Base-by-base conservation (phyloP, 2,113 vertebrate species). In the Lophotis ruficrista region DNA sequence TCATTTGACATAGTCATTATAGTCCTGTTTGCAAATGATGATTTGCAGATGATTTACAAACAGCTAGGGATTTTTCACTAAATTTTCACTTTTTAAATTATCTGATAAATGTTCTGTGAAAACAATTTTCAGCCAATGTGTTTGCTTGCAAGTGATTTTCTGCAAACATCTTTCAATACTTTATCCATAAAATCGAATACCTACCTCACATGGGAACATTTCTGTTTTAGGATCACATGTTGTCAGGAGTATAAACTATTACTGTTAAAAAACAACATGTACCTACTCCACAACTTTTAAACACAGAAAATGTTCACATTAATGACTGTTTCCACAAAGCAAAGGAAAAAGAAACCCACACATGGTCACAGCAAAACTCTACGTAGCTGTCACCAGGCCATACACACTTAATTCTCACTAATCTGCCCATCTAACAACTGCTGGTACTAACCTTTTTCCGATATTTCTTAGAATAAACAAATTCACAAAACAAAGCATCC, bases 1-100 rank as follows among this genome's bases (percentile, higher is more conserved):
- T 96, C 94, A 93, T 92, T 93, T 96, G 94, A 92, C 88, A 94
- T 77, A 94, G 83, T 81, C 83, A 78, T 96, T 94, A 93, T 93
- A 93, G 77, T 96, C 89, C 92, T 90, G 95, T 97, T 97, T 94
- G 94, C 80, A 96, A 96, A 97, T 94, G 92, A 93, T 89, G 89
- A 97, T 96, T 97, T 97, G 95, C 94, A 96, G 92, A 95, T 96
- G 92, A 94, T 96, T 97, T 97, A 96, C 83, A 96, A 96, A 96
- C 80, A 97, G 94, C 90, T 87, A 90, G 57, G 89, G 94, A 92
- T 95, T 96, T 97, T 97, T 96, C 96, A 96, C 83, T 97, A 95
- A 96, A 95, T 96, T 97, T 96, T 95, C 95, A 94, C 95, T 93
- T 94, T 97, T 96, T 83, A 94, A 97, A 95, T 87, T 85, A 23